Evolutionary conservation across 2,797 vertebrate genomes (phyloP).

Genomic region (Rhyacichthys aspro): DNA sequence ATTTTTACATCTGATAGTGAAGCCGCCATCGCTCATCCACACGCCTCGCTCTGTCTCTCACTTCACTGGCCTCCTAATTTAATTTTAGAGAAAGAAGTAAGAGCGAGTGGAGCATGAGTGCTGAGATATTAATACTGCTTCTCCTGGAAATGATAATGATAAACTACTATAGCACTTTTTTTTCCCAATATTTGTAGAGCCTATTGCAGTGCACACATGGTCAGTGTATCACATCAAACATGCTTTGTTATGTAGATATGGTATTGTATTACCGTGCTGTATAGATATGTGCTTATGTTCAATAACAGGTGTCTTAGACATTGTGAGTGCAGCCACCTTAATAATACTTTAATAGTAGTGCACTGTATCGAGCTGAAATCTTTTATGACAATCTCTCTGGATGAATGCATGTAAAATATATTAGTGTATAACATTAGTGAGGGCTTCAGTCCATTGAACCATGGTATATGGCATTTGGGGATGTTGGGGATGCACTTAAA

Average conservation of each 20-base stretch:
- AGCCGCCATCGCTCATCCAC: constrained; percentile 67
- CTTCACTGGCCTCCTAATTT: constrained; percentile 70
- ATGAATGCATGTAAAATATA: too few relatives aligned
- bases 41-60: constrained; percentile 50
- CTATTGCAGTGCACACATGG: constrained; percentile 15
- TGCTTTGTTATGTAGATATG: background rate
- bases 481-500: too few relatives aligned
- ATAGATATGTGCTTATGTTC: background rate
- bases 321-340: background rate
- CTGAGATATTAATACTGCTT: constrained; percentile 67
- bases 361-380: background rate
- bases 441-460: too few relatives aligned
- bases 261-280: constrained; percentile 4
- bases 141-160: constrained; percentile 65
- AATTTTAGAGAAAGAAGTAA: constrained; percentile 63
- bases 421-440: too few relatives aligned
- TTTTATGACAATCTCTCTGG: too few relatives aligned
- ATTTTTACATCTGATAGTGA: constrained; percentile 72
- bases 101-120: constrained; percentile 51
- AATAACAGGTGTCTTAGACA: background rate
- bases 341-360: background rate
- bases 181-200: constrained; percentile 52
- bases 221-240: constrained; percentile 36
- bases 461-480: too few relatives aligned
- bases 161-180: constrained; percentile 51